Conservation (phyloP, 2,888 invertebrate genomes). For the Macrosoma leucophasiata region DNA sequence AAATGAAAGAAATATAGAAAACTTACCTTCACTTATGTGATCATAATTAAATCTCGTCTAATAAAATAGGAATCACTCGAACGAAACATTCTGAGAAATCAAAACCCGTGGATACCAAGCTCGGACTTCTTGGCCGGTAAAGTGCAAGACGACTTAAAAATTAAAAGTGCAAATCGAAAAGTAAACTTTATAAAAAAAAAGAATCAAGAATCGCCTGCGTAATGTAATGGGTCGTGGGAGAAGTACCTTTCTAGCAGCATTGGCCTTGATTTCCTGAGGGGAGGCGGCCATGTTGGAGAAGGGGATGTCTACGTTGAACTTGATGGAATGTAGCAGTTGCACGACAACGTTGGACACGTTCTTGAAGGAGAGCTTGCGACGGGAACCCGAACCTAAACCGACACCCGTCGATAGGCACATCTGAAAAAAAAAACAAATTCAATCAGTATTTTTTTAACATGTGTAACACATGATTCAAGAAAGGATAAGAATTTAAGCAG, state of each 20-base stretch:
- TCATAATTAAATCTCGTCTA: too few relatives aligned
- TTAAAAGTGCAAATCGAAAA: too few relatives aligned
- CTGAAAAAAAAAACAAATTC: too few relatives aligned
- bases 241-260: constrained; percentile 83
- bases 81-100: constrained; percentile 46
- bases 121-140: constrained; percentile 45
- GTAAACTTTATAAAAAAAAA: too few relatives aligned
- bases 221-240: constrained; percentile 22
- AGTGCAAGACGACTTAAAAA: constrained; percentile 38
- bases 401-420: constrained; percentile 67
- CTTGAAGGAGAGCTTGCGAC: constrained; percentile 91
- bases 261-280: constrained; percentile 79
- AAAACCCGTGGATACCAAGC: constrained; percentile 52
- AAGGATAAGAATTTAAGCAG: too few relatives aligned
- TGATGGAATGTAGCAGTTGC: constrained; percentile 92
- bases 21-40: too few relatives aligned
- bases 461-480: too few relatives aligned
- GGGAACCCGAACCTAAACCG: constrained; percentile 80
- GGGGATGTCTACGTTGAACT: constrained; percentile 95
- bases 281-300: constrained; percentile 92
- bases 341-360: constrained; percentile 95
- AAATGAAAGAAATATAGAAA: too few relatives aligned
- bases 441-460: too few relatives aligned
- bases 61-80: constrained; percentile 49
- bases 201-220: too few relatives aligned